Percentiles rank a stretch among this genome's conserved stretches.
Evolutionary conservation across 2,888 invertebrate species (phyloP).

Genomic region (Athalia circularis): DNA sequence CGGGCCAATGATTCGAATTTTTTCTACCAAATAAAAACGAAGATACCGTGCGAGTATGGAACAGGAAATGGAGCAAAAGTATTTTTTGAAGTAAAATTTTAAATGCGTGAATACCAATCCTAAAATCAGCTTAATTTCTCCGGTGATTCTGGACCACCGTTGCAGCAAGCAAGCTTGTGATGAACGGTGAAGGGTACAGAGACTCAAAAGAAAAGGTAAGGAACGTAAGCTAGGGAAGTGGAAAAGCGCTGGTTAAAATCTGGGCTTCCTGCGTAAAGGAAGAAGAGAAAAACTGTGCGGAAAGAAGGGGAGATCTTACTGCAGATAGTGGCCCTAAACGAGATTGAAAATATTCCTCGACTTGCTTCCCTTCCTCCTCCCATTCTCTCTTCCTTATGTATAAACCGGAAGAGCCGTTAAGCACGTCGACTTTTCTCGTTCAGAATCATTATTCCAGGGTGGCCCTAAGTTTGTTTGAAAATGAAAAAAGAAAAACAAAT

Average conservation of each 20-base stretch:
- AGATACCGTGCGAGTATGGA: too few species aligned
- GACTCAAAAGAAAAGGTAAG: background rate
- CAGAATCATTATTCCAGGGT: conserved; percentile 11
- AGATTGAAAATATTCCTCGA: conserved; percentile 41
- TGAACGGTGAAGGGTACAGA: conserved; percentile 11
- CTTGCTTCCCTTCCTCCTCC: background rate
- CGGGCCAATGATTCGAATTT: background rate
- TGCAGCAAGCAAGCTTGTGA: conserved; percentile 8
- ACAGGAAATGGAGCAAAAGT: too few species aligned
- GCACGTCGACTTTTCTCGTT: conserved; percentile 25
- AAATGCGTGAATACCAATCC: conserved; percentile 18
- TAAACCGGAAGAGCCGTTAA: conserved; percentile 12
- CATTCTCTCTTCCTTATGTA: background rate
- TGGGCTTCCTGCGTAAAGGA: conserved; percentile 17
- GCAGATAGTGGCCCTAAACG: conserved; percentile 24
- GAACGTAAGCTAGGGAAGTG: background rate
- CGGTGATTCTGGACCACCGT: background rate
- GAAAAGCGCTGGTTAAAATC: conserved; percentile 20
- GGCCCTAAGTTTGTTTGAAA: conserved; percentile 1
- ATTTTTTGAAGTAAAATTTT: conserved; percentile 12
- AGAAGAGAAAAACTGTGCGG: background rate
- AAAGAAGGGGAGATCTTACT: conserved; percentile 35
- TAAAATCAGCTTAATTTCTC: background rate
- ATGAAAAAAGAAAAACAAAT: too few species aligned
- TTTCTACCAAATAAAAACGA: background rate